Base-by-base conservation (phyloP, 2,113 vertebrate genomes). In the Vulpes lagopus region DNA sequence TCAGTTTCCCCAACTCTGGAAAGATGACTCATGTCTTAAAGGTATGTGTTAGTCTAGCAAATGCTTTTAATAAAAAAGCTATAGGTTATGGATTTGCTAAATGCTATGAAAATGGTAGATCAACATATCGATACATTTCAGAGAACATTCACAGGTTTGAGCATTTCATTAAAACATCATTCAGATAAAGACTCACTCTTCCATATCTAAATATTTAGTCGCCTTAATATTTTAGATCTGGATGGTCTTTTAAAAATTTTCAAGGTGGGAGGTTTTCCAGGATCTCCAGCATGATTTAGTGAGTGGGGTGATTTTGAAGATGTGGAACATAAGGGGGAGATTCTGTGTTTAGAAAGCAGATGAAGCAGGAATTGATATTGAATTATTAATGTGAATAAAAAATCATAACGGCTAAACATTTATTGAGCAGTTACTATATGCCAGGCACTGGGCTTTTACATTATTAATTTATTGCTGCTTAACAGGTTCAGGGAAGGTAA, bases 1-100 rank as follows among this genome's bases (percentile, higher is more conserved):
- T 96, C 95, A 97, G 97, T 98, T 97, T 97, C 84, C 96, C 96
- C 92, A 97, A 92, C 88, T 92, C 92, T 97, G 62, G 78, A 74
- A 97, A 27, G 25, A 73, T 98, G 95, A 97, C 78, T 98, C 96
- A 91, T 92, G n/a, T 92, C 84, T 82, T 76, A 60, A 85, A 91
- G 83, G 80, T 96, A 32, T 84, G 27, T 95, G 64, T 88, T 60
- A 89, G 62, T 97, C 60, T 96, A 94, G 92, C 79, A 96, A 64
- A 60, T 88, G 11, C 19, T 97, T 16, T 11, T 78, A 53, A 74
- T 88, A 79, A 93, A 81, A 92, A 82, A 65, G 2, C 30, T 71
- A 38, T 35, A 73, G 87, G 17, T 53, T 81, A 57, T 88, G 35
- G 32, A 80, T 88, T 92, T 76, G 22, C 88, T 76, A 65, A 83